Evolutionary conservation across 2,113 vertebrate species (phyloP), one percentile per base, ranked within the genome.

Genomic region (Dasypus novemcinctus): DNA sequence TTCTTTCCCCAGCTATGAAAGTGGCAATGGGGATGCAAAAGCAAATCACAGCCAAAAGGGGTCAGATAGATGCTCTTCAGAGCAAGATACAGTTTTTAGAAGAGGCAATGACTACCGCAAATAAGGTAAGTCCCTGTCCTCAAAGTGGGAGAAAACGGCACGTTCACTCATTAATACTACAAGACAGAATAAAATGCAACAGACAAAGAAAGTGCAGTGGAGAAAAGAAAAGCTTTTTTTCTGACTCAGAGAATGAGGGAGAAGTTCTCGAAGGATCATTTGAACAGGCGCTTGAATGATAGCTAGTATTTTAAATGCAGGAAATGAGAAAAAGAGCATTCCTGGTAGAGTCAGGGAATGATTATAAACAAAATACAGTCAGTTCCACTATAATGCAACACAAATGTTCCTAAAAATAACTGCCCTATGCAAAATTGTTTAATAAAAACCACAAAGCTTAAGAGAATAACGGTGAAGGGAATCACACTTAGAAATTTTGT

Each of bases 21-120:
- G 98, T 98, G 96, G 99, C 99, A 74, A 93, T 98, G 96, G 98
- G 98, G 91, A 99, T 99, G 99, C 99, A 99, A 98, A 98, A 98
- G 97, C 98, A 99, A 97, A 98, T 99, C 97, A 99, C 99, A 36
- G 98, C 98, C 92, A 98, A 98, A 95, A 99, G 99, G 97, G 98
- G 98, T 87, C 98, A 99, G 91, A 98, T 98, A 10, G 99, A 99
- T 95, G 97, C 96, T 7, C 97, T 99, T 88, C 98, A 99, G 96
- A 98, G 98, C 98, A 98, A 98, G 97, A 98, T 99, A 85, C 98
- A 99, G 52, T 98, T 98, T 91, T 97, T 99, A 93, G 98, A 99
- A 98, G 99, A 99, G 66, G 98, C 96, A 1, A 92, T 98, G 91
- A 98, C 98, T 64, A 99, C 98, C 25, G 74, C 98, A 95, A 89